A percentile compares a stretch with the other conserved stretches of the same genome.
These are phyloP conservation scores for Polypterus senegalus DNA, from an alignment of 2,113 vertebrate species.

Conservation along the genomic window DNA sequence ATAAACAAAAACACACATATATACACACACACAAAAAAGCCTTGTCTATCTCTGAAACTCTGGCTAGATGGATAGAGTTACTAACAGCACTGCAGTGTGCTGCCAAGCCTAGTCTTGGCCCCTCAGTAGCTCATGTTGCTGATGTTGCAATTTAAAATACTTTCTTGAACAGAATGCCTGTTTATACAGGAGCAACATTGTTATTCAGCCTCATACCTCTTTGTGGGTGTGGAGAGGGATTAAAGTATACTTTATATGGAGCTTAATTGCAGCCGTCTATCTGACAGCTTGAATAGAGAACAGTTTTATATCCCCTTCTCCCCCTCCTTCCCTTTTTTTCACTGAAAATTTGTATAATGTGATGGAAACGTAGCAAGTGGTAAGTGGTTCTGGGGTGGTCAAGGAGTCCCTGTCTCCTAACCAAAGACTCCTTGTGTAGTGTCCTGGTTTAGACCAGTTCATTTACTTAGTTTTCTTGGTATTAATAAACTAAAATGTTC, in stretches of 20 bases:
- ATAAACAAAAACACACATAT: too few relatives aligned
- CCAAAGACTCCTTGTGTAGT: constrained; percentile 32
- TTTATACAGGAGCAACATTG: constrained; percentile 60
- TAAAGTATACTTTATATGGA: constrained; percentile 53
- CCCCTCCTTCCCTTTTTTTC: constrained; percentile 28
- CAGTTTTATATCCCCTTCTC: constrained; percentile 24
- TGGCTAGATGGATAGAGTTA: constrained; percentile 27
- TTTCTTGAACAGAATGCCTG: constrained; percentile 48
- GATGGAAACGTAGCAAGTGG: constrained; percentile 39
- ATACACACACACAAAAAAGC: too few relatives aligned
- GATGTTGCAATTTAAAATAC: constrained; percentile 43
- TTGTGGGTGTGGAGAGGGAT: constrained; percentile 53
- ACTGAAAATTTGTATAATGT: constrained; percentile 37
- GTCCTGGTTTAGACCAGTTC: constrained; percentile 6
- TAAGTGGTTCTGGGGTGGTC: constrained; percentile 31
- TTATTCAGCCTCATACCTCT: constrained; percentile 57
- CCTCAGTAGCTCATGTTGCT: constrained; percentile 42
- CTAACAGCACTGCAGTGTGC: constrained; percentile 25
- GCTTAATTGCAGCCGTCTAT: constrained; percentile 61
- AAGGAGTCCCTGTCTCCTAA: constrained; percentile 28
- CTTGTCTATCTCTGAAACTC: too few relatives aligned
- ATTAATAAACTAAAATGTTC: too few relatives aligned
- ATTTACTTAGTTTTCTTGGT: too few relatives aligned
- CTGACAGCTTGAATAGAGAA: constrained; percentile 52
- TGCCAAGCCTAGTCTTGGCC: constrained; percentile 27